Conservation (phyloP, 2,888 invertebrate species). For the Cephus nigrinus region DNA sequence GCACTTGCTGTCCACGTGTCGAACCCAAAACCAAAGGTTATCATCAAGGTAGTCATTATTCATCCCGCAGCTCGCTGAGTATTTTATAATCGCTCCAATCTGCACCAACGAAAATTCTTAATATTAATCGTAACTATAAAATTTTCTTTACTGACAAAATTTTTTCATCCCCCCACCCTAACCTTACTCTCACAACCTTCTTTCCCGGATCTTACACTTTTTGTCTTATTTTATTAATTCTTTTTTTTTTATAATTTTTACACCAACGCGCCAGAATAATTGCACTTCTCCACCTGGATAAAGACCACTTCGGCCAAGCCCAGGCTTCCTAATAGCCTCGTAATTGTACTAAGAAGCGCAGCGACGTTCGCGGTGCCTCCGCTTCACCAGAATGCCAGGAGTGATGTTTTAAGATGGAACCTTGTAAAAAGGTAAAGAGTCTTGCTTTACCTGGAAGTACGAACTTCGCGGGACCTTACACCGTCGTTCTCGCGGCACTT, state of each 20-base stretch:
- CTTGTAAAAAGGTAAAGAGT: not conserved
- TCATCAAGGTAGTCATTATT: not conserved
- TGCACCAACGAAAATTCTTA: not conserved
- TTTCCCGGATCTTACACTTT: not conserved
- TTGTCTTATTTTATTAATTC: not conserved
- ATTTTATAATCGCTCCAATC: not conserved
- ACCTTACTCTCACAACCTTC: not conserved
- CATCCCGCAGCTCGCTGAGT: not conserved
- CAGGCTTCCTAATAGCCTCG: not conserved
- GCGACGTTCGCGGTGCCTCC: not conserved
- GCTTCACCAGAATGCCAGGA: not conserved
- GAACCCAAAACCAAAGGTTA: not conserved
- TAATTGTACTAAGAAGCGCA: constrained; percentile 2
- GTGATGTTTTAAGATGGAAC: not conserved
- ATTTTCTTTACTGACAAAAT: not conserved
- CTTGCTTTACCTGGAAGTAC: not conserved
- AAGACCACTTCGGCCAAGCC: not conserved
- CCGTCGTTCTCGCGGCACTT: not conserved
- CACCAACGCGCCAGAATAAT: not conserved
- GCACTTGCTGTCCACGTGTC: not conserved
- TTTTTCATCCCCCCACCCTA: not conserved
- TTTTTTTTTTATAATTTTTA: not conserved
- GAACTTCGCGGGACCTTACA: not conserved
- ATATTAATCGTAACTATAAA: not conserved
- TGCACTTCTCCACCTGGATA: not conserved